These are phyloP conservation scores for Zeuzera pyrina DNA, from an alignment of 2,888 invertebrate genomes.

Conservation along the genomic window DNA sequence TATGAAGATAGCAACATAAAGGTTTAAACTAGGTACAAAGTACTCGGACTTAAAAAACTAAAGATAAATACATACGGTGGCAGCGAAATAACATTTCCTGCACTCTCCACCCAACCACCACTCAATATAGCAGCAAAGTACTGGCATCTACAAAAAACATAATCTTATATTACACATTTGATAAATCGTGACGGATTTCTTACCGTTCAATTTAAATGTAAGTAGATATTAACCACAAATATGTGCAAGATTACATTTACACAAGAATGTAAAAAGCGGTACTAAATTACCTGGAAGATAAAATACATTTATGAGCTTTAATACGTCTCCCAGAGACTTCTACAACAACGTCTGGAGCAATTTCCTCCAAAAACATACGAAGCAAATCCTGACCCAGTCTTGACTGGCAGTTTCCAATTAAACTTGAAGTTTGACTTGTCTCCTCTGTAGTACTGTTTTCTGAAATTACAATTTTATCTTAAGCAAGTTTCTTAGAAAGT, in stretches of 20 bases:
- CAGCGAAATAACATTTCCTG: slow-evolving; percentile 86
- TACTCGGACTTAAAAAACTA: neutral
- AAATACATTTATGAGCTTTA: slow-evolving; percentile 92
- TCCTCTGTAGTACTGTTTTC: slow-evolving; percentile 56
- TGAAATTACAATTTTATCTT: slow-evolving; percentile 21
- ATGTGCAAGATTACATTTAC: no score
- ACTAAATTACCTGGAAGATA: slow-evolving; percentile 80
- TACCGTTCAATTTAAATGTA: no score
- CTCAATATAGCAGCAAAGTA: slow-evolving; percentile 94
- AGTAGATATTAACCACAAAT: neutral
- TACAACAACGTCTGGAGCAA: slow-evolving; percentile 89
- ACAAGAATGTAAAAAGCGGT: no score
- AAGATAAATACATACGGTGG: slow-evolving; percentile 76
- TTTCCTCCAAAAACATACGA: slow-evolving; percentile 92
- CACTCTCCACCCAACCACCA: slow-evolving; percentile 86
- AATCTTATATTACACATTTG: slow-evolving; percentile 1
- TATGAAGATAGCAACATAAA: neutral
- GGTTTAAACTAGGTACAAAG: neutral
- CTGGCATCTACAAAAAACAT: slow-evolving; percentile 77
- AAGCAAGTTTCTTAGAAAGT: no score
- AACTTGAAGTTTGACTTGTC: slow-evolving; percentile 44
- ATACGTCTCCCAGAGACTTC: slow-evolving; percentile 88
- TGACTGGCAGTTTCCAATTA: slow-evolving; percentile 61
- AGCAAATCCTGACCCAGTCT: slow-evolving; percentile 89
- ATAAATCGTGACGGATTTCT: no score